Evolutionary conservation across 2,113 vertebrate genomes (phyloP).

Genomic region (Entomyzon cyanotis): DNA sequence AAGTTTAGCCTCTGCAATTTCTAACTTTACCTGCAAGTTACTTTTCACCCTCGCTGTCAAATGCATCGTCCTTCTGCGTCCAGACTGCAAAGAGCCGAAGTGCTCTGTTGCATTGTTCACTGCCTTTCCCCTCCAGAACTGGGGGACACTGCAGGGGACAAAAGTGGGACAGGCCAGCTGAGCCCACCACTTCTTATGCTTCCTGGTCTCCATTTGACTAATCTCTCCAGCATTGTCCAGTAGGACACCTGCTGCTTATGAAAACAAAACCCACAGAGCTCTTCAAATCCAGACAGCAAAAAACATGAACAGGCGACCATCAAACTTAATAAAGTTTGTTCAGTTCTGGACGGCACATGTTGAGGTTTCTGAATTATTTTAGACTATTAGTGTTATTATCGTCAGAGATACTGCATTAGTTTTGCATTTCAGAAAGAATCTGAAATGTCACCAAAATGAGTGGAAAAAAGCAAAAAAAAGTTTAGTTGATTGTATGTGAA

Average conservation of each 20-base stretch:
- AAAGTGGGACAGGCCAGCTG: accelerated
- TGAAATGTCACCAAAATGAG: neutral
- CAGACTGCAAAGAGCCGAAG: neutral
- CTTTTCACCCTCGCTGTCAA: neutral
- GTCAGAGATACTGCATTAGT: neutral
- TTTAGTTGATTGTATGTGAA: neutral
- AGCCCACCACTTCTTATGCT: neutral
- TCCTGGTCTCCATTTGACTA: neutral
- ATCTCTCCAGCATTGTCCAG: neutral
- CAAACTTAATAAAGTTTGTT: neutral
- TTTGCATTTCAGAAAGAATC: neutral
- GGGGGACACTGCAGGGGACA: neutral
- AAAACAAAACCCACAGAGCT: slow-evolving; percentile 3
- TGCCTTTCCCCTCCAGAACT: neutral
- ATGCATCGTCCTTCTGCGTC: accelerated
- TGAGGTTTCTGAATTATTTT: neutral
- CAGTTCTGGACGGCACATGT: neutral
- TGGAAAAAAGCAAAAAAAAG: neutral
- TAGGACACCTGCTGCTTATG: neutral
- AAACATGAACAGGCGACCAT: slow-evolving; percentile 2
- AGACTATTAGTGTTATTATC: neutral
- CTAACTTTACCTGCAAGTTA: neutral
- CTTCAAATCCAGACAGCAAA: neutral
- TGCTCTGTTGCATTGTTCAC: accelerated
- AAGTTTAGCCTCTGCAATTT: neutral